Percentiles rank a stretch among this genome's conserved stretches.
phyloP scores from a whole-genome alignment of 2,113 vertebrate genomes.

The Oxyruncus cristatus region DNA sequence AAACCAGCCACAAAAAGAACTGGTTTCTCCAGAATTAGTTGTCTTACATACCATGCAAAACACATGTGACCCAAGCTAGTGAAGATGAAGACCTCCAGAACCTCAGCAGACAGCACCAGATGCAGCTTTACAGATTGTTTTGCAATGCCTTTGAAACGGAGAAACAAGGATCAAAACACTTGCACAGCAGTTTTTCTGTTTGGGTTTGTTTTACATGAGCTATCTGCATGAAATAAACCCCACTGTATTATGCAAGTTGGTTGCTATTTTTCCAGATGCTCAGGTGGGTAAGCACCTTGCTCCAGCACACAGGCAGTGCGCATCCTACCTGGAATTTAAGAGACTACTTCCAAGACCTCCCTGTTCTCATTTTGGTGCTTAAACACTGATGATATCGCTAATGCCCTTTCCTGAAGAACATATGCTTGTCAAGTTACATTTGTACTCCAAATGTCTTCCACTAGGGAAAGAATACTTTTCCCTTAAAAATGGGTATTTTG shows the following conservation, averaged over 20 bases:
- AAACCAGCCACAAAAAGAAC: neutral
- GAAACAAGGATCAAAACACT: neutral
- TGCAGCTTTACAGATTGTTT: neutral
- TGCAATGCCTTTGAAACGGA: neutral
- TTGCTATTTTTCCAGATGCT: neutral
- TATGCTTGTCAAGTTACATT: neutral
- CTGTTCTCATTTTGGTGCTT: neutral
- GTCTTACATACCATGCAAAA: neutral
- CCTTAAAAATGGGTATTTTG: neutral
- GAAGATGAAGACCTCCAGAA: neutral
- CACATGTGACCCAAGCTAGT: neutral
- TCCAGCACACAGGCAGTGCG: neutral
- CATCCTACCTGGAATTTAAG: neutral
- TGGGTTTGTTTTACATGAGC: neutral
- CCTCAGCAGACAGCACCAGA: neutral
- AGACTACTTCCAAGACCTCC: neutral
- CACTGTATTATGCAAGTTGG: neutral
- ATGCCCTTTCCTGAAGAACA: neutral
- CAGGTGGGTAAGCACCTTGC: neutral
- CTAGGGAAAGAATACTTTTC: neutral
- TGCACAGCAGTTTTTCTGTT: neutral
- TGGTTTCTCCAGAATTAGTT: neutral
- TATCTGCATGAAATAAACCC: neutral
- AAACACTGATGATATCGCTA: neutral
- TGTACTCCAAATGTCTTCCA: neutral